Conservation (phyloP, 1,140 invertebrate genomes). For the Hesperophylax magnus region DNA sequence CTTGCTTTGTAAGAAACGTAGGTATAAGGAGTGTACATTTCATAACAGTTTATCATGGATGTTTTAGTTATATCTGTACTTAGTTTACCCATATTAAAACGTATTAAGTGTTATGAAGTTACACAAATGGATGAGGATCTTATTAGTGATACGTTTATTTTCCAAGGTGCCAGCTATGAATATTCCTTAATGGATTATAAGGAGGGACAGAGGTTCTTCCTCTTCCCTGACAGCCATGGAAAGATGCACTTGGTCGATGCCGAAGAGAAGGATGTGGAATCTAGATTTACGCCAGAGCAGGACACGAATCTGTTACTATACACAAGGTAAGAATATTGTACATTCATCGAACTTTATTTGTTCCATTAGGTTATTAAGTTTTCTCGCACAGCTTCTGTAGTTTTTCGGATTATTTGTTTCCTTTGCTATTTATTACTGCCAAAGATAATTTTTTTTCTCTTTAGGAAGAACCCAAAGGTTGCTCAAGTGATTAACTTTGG, state of each 20-base stretch:
- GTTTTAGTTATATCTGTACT: no score
- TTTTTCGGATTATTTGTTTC: not conserved
- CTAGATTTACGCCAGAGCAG: constrained; percentile 1
- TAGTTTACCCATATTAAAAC: no score
- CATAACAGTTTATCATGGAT: no score
- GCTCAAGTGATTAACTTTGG: constrained; percentile 30
- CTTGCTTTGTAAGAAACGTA: no score
- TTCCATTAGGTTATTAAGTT: not conserved
- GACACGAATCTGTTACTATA: constrained; percentile 38
- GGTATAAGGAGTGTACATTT: no score
- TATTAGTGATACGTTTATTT: no score
- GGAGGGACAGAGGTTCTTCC: constrained; percentile 28
- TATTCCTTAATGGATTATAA: not conserved
- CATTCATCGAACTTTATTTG: not conserved
- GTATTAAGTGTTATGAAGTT: no score
- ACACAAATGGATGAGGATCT: no score
- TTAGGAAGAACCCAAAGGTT: constrained; percentile 15
- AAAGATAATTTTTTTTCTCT: not conserved
- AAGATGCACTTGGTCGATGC: constrained; percentile 4
- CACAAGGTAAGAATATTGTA: constrained; percentile 21
- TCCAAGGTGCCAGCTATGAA: not conserved
- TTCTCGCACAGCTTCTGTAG: not conserved
- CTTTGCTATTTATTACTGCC: not conserved
- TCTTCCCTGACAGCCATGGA: not conserved
- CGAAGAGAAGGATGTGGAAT: not conserved